phyloP scores from a whole-genome alignment of 2,113 vertebrate genomes.

The Spea bombifrons region DNA sequence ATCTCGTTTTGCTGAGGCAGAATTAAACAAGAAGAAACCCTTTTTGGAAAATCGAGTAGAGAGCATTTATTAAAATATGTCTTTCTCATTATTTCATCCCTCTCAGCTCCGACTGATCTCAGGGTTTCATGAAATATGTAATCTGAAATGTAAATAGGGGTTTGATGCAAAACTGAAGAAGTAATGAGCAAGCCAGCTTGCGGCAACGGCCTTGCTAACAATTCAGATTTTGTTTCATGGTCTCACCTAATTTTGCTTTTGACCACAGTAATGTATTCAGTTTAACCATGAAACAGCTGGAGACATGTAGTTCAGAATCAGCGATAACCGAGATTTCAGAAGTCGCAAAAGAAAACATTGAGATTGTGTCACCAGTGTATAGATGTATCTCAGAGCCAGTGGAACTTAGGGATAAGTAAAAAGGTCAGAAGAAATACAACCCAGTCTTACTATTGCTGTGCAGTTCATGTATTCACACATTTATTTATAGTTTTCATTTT shows the following conservation, averaged over 20 bases:
- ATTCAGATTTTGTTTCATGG: constrained; percentile 63
- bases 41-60: constrained; percentile 75
- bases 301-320: not conserved
- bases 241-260: constrained; percentile 66
- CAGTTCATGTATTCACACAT: too few species aligned
- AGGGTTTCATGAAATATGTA: constrained; percentile 83
- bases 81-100: constrained; percentile 86
- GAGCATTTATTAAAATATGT: constrained; percentile 79
- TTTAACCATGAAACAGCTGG: constrained; percentile 1
- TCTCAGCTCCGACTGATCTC: constrained; percentile 81
- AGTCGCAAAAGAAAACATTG: too few species aligned
- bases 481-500: too few species aligned
- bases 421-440: too few species aligned
- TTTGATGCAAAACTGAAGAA: constrained; percentile 80
- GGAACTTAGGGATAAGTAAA: too few species aligned
- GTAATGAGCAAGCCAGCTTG: constrained; percentile 80
- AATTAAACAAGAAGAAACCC: constrained; percentile 75
- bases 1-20: constrained; percentile 74
- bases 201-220: constrained; percentile 75
- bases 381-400: too few species aligned
- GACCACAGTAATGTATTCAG: constrained; percentile 66
- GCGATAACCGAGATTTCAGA: too few species aligned
- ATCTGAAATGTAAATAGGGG: constrained; percentile 96
- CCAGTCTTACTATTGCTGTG: too few species aligned
- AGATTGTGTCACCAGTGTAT: too few species aligned